phyloP scores from a whole-genome alignment of 2,113 vertebrate species.

The Spilogale gracilis region DNA sequence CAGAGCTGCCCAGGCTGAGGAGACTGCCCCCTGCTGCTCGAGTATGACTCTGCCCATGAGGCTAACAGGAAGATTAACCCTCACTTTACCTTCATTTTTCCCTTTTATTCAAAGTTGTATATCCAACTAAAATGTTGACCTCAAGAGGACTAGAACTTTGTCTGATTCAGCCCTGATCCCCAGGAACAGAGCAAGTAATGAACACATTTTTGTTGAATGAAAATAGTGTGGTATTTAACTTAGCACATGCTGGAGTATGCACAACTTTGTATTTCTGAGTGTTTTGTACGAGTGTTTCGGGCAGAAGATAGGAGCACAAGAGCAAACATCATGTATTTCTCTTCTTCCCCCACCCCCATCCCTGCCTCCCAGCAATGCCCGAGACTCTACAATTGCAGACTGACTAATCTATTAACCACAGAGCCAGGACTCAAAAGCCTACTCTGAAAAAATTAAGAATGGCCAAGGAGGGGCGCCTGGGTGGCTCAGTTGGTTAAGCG shows the following conservation, averaged over 20 bases:
- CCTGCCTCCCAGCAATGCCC: neutral
- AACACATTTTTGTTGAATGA: neutral
- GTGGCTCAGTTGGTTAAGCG: too few species aligned
- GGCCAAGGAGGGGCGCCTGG: neutral
- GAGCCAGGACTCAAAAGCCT: neutral
- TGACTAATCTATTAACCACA: neutral
- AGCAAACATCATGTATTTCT: neutral
- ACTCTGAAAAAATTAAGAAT: neutral
- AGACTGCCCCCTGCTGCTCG: neutral
- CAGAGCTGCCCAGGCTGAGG: neutral
- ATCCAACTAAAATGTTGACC: neutral
- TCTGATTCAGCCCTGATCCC: neutral
- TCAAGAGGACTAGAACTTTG: neutral
- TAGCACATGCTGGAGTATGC: neutral
- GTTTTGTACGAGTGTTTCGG: neutral
- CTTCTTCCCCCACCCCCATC: neutral
- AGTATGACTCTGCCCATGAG: neutral
- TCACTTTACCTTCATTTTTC: neutral
- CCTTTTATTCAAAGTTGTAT: neutral
- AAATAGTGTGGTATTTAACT: neutral
- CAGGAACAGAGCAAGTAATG: neutral
- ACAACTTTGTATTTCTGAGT: neutral
- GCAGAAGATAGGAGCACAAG: neutral
- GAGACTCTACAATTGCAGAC: neutral
- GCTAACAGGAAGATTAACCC: neutral